Base-by-base conservation (phyloP, 2,113 vertebrate genomes). In the Nesoenas mayeri region DNA sequence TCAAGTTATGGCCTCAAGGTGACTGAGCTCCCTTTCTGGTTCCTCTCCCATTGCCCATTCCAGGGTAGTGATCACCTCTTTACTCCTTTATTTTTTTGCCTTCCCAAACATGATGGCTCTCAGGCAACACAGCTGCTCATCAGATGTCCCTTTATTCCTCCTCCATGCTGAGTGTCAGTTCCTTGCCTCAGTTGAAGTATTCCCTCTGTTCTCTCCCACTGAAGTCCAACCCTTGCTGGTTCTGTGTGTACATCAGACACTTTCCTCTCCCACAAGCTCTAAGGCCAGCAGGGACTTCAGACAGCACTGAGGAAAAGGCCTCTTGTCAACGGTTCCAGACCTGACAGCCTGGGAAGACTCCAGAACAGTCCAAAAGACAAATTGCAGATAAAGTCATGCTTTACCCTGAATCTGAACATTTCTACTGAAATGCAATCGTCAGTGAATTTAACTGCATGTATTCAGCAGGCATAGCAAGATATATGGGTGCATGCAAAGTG, bases 141-240 rank as follows among this genome's bases (percentile, higher is more conserved):
- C 96, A 95, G 74, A 93, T 90, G 85, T 82, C 53, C 56, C 40
- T 92, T 95, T 90, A 90, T 92, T 95, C 70, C 79, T 90, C 88
- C 82, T 85, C 50, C 88, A 85, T 26, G 74, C 82, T 95, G 96
- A 91, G 85, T 51, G 32, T 64, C 9, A 8, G 32, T 85, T 93
- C 26, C 4, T 36, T 90, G 57, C 53, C 62, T 82, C 4, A 15
- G 70, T 36, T 81, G 65, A 89, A 75, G 77, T 64, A 51, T 88
- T 47, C 38, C 19, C 79, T 91, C 88, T 95, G 57, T 79, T 96
- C 74, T 93, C 53, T 50, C 51, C 85, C 69, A 62, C 92, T 74
- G 64, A 81, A 91, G n/a, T 79, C 42, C 66, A 94, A 19, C 65
- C 69, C 51, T 93, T 79, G 56, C 73, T 85, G 79, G 16, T 81